phyloP scores from a whole-genome alignment of 2,888 invertebrate genomes.

The Eristalis pertinax region DNA sequence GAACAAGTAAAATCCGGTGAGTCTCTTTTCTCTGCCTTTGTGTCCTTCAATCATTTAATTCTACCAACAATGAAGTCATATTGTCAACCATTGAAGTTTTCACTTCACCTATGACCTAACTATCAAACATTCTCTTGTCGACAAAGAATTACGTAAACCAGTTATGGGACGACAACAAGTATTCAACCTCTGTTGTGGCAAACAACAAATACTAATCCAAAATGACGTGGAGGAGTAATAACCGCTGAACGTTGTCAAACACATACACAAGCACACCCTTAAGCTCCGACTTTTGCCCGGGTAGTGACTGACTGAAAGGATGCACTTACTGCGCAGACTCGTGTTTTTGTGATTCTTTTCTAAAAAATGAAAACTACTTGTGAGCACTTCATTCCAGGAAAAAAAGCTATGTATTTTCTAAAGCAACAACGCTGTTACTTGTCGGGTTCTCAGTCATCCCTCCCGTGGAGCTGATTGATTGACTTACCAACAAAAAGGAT shows the following conservation, averaged over 20 bases:
- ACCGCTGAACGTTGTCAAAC: conserved; percentile 33
- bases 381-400: neutral
- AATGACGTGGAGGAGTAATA: conserved; percentile 33
- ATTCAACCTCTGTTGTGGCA: conserved; percentile 16
- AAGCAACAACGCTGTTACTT: neutral
- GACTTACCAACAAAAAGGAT: neutral
- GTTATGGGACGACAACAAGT: conserved; percentile 31
- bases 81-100: neutral
- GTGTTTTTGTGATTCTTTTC: neutral
- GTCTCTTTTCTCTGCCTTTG: neutral
- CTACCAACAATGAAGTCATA: neutral
- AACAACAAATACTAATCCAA: conserved; percentile 33
- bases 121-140: conserved; percentile 26
- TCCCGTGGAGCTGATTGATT: neutral
- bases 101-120: conserved; percentile 18
- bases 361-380: conserved; percentile 7
- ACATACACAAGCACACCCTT: conserved; percentile 36
- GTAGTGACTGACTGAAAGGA: conserved; percentile 38
- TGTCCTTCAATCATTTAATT: conserved; percentile 5
- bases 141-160: conserved; percentile 19
- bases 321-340: conserved; percentile 33
- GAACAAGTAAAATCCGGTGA: neutral
- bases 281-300: conserved; percentile 30
- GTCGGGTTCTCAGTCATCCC: neutral
- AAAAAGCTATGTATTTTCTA: neutral